Evolutionary conservation across 2,888 invertebrate species (phyloP), one percentile per base, ranked within the genome.

Genomic region (Brachypalpus laphriformis): DNA sequence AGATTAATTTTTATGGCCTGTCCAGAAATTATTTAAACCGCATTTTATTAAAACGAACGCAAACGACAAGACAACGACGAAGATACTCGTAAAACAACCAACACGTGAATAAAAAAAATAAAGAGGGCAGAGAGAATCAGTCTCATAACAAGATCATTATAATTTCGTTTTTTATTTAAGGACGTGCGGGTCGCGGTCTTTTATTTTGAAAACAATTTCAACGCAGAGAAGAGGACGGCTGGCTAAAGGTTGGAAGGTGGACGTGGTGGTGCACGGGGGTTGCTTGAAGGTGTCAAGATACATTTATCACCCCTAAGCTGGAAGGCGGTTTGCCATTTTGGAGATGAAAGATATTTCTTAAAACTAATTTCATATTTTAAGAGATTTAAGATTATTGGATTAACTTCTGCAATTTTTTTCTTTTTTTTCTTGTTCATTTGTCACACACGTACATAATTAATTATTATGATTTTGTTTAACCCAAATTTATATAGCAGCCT

Each of bases 111-210:
- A 51, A n/a, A n/a, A 28, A 51, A 34, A n/a, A 45, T 11, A 37
- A 18, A 25, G 8, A 18, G 3, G 9, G 34, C 0, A 37, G 22
- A n/a, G 2, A 22, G 34, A 45, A 56, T 49, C 40, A 16, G 45
- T 37, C 77, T 61, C 66, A 72, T 72, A 66, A 72, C 71, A 59
- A 77, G 77, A 82, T 82, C 71, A 66, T 82, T 77, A 72, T 56
- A 72, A 47, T 72, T 72, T 82, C n/a, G 18, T n/a, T 42, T 61
- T 77, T 76, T 49, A 37, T 66, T 42, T 63, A 66, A 66, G 61
- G 70, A 77, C 77, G 77, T 76, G 76, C 56, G 70, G 59, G 71
- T 71, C 28, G 28, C 5, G 34, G 31, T 4, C 56, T 56, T 68
- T 57, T 76, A 61, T 61, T 68, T 66, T 37, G 11, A 57, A 57